Evolutionary conservation across 2,888 invertebrate species (phyloP).

Genomic region (Trissonchulus latispiculum): DNA sequence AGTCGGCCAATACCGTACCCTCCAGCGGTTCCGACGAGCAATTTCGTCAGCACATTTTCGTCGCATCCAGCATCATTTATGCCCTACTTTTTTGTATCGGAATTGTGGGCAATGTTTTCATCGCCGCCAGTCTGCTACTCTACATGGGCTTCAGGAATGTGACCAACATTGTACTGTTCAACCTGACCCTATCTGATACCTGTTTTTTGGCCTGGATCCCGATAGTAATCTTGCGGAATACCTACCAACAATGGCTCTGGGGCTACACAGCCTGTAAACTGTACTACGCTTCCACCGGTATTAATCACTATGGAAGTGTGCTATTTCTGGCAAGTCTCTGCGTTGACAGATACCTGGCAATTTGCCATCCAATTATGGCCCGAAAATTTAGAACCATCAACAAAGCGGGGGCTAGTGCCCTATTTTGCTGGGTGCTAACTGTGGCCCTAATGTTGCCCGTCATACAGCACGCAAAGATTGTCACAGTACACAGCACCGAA

Average conservation of each 20-base stretch:
- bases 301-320: slow-evolving; percentile 10
- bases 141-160: background rate
- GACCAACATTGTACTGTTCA: background rate
- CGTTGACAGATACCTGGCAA: slow-evolving; percentile 18
- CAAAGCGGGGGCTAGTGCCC: background rate
- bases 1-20: too few relatives aligned
- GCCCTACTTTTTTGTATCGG: background rate
- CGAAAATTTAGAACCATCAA: background rate
- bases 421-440: background rate
- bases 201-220: background rate
- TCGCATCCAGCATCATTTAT: background rate
- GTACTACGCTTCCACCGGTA: background rate
- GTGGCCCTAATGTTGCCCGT: background rate
- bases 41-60: too few relatives aligned
- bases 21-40: too few relatives aligned
- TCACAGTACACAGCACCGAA: too few relatives aligned
- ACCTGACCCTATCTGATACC: background rate
- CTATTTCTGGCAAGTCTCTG: slow-evolving; percentile 9
- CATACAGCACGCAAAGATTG: background rate
- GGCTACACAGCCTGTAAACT: slow-evolving; percentile 13
- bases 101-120: background rate
- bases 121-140: background rate
- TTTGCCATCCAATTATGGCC: slow-evolving; percentile 13
- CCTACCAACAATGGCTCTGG: background rate
- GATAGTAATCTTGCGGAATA: background rate